Evolutionary conservation across 2,888 invertebrate genomes (phyloP).

Genomic region (Tiphia femorata): DNA sequence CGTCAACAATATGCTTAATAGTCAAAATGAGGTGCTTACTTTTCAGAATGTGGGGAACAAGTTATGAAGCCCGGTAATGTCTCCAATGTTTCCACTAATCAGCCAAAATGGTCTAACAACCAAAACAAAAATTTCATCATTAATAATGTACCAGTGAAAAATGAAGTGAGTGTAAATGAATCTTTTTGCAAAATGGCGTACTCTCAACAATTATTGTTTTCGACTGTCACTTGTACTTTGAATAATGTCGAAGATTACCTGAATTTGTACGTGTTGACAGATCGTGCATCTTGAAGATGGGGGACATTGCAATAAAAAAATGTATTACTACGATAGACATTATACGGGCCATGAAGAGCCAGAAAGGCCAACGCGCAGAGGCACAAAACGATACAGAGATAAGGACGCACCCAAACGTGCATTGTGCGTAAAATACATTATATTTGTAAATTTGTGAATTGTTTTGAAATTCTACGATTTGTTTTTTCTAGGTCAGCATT

Average conservation of each 20-base stretch:
- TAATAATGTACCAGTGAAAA: conserved; percentile 44
- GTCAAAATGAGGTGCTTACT: neutral
- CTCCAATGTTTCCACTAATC: conserved; percentile 43
- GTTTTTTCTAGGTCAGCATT: conserved; percentile 86
- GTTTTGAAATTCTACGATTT: neutral
- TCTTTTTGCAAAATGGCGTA: neutral
- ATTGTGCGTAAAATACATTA: conserved; percentile 27
- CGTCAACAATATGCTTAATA: no score
- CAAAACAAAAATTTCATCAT: conserved; percentile 47
- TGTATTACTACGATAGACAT: conserved; percentile 49
- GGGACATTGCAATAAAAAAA: conserved; percentile 47
- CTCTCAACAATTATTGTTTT: no score
- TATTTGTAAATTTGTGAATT: neutral
- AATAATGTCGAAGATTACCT: neutral
- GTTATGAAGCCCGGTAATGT: conserved; percentile 46
- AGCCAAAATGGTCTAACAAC: conserved; percentile 42
- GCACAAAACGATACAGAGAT: conserved; percentile 47
- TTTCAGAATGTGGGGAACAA: conserved; percentile 39
- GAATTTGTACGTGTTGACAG: conserved; percentile 17
- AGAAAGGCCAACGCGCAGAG: conserved; percentile 47
- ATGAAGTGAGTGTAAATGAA: conserved; percentile 31
- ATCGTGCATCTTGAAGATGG: conserved; percentile 49
- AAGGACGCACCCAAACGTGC: conserved; percentile 47
- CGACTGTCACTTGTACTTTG: neutral
- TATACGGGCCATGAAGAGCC: conserved; percentile 45